Evolutionary conservation across 2,113 vertebrate species (phyloP), one percentile per base, ranked within the genome.

Genomic region (Scomber japonicus): DNA sequence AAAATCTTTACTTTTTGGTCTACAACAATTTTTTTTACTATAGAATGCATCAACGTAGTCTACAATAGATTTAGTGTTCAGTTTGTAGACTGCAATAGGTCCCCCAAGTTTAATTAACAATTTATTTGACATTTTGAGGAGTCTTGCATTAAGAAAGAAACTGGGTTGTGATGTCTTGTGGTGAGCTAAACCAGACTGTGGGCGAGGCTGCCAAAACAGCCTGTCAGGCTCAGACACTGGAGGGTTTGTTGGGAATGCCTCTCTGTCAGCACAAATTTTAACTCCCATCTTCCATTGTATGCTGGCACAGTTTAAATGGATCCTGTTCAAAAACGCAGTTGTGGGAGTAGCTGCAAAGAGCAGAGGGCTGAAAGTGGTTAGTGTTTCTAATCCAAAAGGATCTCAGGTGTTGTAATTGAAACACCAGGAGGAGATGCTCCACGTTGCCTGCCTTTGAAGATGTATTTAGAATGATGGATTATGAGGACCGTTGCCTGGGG

Each of bases 211-310:
- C 53, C 53, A 54, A 8, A 54, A 17, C 53, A n/a, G 53, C 19
- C 53, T 60, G 35, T 40, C 30, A 60, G 57, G 27, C 30, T 60
- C 30, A 14, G 35, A 48, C 21, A 54, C 12, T 49, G 50, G 2
- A 71, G 24, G 49, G 21, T 30, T 70, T 21, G 13, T 31, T 21
- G 13, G 51, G 8, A 57, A 27, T 48, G 19, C 9, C 31, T 44
- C 69, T 71, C 21, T 31, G 69, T 54, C 53, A 54, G 53, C 53
- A 54, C 53, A 54, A 54, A 54, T 54, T 54, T 54, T n/a, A 54
- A 54, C 17, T 19, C 17, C 13, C 19, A 19, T 54, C 16, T 54
- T 54, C 8, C 8, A 17, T 54, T 54, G 10, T n/a, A n/a, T 10
- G 5, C 53, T 51, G 50, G 50, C 50, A 51, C 14, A 54, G 53